These are phyloP conservation scores for Sphaerophoria rueppellii DNA, from an alignment of 2,888 invertebrate species.

Conservation along the genomic window DNA sequence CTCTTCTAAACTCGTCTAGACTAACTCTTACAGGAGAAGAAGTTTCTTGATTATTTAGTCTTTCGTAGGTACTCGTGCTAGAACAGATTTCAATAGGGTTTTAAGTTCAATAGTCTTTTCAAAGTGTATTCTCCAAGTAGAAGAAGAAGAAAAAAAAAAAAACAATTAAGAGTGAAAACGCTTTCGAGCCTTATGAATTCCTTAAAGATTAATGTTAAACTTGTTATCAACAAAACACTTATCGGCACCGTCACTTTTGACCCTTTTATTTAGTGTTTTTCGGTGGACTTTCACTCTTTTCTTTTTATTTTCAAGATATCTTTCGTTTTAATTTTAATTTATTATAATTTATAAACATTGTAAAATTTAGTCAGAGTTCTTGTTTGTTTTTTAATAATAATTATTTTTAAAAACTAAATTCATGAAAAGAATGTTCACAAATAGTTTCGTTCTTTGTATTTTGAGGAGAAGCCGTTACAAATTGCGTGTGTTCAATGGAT, in stretches of 20 bases:
- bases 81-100: slow-evolving; percentile 35
- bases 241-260: not conserved
- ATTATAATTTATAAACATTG: not conserved
- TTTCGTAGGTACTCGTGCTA: slow-evolving; percentile 16
- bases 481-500: slow-evolving; percentile 54
- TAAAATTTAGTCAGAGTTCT: not conserved
- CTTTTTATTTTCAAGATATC: not conserved
- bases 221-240: slow-evolving; percentile 9
- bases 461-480: slow-evolving; percentile 76
- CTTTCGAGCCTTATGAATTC: not conserved
- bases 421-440: slow-evolving; percentile 74
- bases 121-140: not conserved
- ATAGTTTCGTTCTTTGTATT: slow-evolving; percentile 74
- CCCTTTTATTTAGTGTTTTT: not conserved
- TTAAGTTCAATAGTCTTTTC: slow-evolving; percentile 39
- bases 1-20: slow-evolving; percentile 50
- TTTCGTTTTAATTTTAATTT: not conserved
- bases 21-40: slow-evolving; percentile 10
- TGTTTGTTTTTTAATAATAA: not conserved
- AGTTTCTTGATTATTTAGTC: slow-evolving; percentile 42
- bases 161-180: slow-evolving; percentile 15
- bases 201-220: not conserved
- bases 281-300: not conserved
- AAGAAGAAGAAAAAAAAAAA: slow-evolving; percentile 12
- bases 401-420: slow-evolving; percentile 32